Evolutionary conservation across 2,797 vertebrate species (phyloP), one percentile per base, ranked within the genome.

Genomic region (Vireo griseus): DNA sequence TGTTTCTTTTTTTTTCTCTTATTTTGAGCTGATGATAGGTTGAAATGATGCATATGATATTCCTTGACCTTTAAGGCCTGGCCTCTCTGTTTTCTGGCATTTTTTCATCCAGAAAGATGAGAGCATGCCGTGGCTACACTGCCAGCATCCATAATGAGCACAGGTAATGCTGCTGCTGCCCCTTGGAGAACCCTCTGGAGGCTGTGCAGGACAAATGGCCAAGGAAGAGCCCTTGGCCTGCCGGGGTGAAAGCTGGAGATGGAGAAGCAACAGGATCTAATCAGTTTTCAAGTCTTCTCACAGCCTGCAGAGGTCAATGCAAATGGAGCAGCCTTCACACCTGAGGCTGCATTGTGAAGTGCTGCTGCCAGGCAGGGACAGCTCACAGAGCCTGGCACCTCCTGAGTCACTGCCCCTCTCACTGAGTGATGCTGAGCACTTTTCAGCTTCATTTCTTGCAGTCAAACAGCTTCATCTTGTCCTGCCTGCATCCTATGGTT

Each of bases 21-120:
- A 11, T 31, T 52, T 50, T 68, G 21, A 55, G 63, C 57, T 63
- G 78, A 26, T 77, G 86, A 75, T 75, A 71, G 47, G 39, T 68
- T 89, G 87, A 93, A 93, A 78, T 88, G 88, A 93, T 13, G 1
- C 61, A 78, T 74, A n/a, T 58, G 68, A 79, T 83, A 79, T 89
- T 68, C 68, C 86, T 93, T 94, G 92, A 89, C 88, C 78, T 90
- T 67, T 92, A 63, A 61, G 47, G 48, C 54, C 44, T 16, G 8
- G 16, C 25, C 17, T 87, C 58, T 90, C 20, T 91, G 42, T 33
- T 89, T 89, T 83, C 71, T 72, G 65, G 47, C 72, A 28, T 3
- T 18, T 33, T 29, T 71, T 82, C 57, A 31, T 59, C 55, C 51
- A 76, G 83, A 59, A 67, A 26, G 61, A 88, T 68, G 92, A 88